Base-by-base conservation (phyloP, 2,113 vertebrate species). In the Gadus macrocephalus region DNA sequence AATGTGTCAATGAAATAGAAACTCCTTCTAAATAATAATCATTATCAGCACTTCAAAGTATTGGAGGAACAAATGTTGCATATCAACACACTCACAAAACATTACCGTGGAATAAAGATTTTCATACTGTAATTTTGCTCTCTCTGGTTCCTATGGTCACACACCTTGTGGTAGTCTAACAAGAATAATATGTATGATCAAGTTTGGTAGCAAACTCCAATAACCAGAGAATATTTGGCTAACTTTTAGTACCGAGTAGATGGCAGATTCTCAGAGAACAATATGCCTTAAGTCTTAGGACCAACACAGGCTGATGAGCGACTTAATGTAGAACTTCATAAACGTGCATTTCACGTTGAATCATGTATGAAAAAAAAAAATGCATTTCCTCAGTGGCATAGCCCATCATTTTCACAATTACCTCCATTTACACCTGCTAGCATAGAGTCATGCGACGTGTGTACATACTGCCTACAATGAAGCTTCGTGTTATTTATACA, bases 11-110 rank as follows among this genome's bases (percentile, higher is more conserved):
- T 88, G 67, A 64, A 62, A 73, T 61, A 80, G 74, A 62, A 28
- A 78, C 60, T 63, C 28, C 59, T 74, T 67, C 31, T 66, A 63
- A 67, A 76, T 68, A 35, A 65, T 65, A 63, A 83, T 66, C 66
- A 83, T 87, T 87, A 83, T 83, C 65, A 80, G 71, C 70, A 86
- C 76, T 78, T 89, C 79, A 88, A 86, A 78, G 80, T 82, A 85
- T 74, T 75, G 71, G 73, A 84, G 75, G 80, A 85, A 88, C 75
- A 88, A 38, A 79, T 80, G 71, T 75, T 67, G 83, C 89, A 84
- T 88, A 90, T n/a, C 82, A 86, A 85, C 85, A 66, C 74, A 59
- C 72, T 76, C 69, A 75, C 63, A 72, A 80, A 87, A 83, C 72
- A 84, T 86, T 85, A 88, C 72, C 60, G 72, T 62, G 15, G n/a